phyloP scores from a whole-genome alignment of 2,888 invertebrate genomes.

The Campoplex capitator region DNA sequence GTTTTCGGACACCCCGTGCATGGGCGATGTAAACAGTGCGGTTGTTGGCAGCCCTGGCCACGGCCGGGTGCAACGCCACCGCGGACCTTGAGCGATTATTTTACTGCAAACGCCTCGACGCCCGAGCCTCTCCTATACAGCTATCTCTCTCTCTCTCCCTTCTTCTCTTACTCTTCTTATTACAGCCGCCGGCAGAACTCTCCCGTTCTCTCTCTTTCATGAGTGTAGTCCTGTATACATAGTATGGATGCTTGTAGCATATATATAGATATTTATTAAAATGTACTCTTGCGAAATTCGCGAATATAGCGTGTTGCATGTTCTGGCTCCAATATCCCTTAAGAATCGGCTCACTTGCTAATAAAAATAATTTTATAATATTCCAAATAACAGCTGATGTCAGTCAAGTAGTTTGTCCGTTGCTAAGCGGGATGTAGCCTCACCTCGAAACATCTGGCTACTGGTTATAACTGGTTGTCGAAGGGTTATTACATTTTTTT shows the following conservation, averaged over 20 bases:
- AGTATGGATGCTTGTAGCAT: background rate
- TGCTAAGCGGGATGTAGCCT: constrained; percentile 24
- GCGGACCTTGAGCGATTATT: constrained; percentile 84
- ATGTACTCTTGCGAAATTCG: constrained; percentile 23
- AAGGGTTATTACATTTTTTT: background rate
- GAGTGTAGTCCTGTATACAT: constrained; percentile 28
- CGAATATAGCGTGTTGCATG: constrained; percentile 34
- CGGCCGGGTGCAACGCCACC: constrained; percentile 83
- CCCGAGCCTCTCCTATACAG: constrained; percentile 49
- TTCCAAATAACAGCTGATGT: constrained; percentile 26
- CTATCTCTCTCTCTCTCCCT: constrained; percentile 21
- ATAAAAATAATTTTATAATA: constrained; percentile 21
- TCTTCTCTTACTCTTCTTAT: constrained; percentile 12
- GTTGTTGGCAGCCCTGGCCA: constrained; percentile 81
- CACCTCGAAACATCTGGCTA: constrained; percentile 11
- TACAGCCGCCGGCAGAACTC: constrained; percentile 45
- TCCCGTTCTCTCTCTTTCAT: constrained; percentile 37
- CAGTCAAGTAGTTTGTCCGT: constrained; percentile 1
- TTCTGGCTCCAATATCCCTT: constrained; percentile 10
- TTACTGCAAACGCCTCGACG: constrained; percentile 80
- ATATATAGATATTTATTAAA: background rate
- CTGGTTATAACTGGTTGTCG: background rate
- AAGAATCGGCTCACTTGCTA: constrained; percentile 11
- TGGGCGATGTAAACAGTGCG: constrained; percentile 81
- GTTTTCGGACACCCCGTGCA: constrained; percentile 55